Conservation (phyloP, 2,888 invertebrate genomes). For the Nezara viridula region DNA sequence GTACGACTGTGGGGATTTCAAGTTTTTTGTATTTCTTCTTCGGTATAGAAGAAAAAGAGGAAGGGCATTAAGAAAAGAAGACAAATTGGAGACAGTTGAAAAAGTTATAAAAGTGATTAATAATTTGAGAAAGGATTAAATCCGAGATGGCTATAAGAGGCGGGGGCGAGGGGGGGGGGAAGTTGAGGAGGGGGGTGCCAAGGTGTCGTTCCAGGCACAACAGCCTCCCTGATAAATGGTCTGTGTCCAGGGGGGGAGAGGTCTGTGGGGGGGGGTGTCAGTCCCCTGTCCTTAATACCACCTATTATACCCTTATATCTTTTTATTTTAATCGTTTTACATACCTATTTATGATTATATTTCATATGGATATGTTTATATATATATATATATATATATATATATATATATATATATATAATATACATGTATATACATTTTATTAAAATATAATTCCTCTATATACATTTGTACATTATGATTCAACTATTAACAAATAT, state of each 20-base stretch:
- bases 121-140: slow-evolving; percentile 21
- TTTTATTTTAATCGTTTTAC: too few relatives aligned
- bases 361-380: too few relatives aligned
- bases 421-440: too few relatives aligned
- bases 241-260: neutral
- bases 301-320: neutral
- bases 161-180: neutral
- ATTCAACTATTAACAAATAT: too few relatives aligned
- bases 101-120: slow-evolving; percentile 39
- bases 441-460: too few relatives aligned
- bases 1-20: neutral
- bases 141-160: neutral
- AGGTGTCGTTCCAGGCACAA: neutral
- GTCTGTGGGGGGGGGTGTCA: neutral
- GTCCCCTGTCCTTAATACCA: neutral
- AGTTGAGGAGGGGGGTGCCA: too few relatives aligned
- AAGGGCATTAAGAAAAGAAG: slow-evolving; percentile 24
- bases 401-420: too few relatives aligned
- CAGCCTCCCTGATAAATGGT: slow-evolving; percentile 8
- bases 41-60: neutral
- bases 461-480: too few relatives aligned
- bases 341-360: too few relatives aligned
- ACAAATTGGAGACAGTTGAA: slow-evolving; percentile 10
- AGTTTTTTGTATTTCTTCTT: neutral
- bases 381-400: too few relatives aligned